Evolutionary conservation across 2,797 vertebrate species (phyloP), one percentile per base, ranked within the genome.

Genomic region (Neomorphus geoffroyi): DNA sequence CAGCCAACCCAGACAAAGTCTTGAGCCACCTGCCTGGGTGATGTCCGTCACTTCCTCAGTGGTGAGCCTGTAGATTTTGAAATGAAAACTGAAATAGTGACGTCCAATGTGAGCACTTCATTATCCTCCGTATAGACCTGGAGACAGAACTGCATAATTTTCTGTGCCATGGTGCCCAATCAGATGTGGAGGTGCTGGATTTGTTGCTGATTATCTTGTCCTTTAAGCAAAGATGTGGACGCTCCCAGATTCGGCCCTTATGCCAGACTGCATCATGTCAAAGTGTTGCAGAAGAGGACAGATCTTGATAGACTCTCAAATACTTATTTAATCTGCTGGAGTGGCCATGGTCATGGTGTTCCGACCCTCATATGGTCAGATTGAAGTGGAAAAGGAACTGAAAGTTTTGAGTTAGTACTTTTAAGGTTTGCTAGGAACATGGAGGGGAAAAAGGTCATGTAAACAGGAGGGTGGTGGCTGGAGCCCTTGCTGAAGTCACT

Each of bases 11-110:
- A 61, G 21, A 7, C 24, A 18, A 18, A 35, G 33, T 50, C 32
- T 54, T 0, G 0, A 60, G 58, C 51, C 2, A 1, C n/a, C 72
- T 51, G 32, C 50, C 50, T 1, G 0, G 0, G 35, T 21, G 8
- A 35, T 19, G 10, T 32, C 65, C 0, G 1, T 46, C 5, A 1
- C 24, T 77, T 0, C 1, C 58, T 61, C 21, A 16, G 48, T 4
- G 0, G 15, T 56, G 58, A 81, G 32, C 48, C 30, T 7, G 0
- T 7, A 37, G 37, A 17, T 33, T 86, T 57, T 9, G 33, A 57
- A 35, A 73, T 0, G 1, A n/a, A 74, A 35, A 18, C n/a, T 39
- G 14, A 35, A 32, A 23, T 11, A 7, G 22, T 43, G 56, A 18
- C 0, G 4, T 58, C 39, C 27, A 22, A 4, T 0, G 1, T 24